A percentile compares a stretch with the other conserved stretches of the same genome.
Conservation (phyloP, 2,113 vertebrate species). For the Rhadina sibilatrix region DNA sequence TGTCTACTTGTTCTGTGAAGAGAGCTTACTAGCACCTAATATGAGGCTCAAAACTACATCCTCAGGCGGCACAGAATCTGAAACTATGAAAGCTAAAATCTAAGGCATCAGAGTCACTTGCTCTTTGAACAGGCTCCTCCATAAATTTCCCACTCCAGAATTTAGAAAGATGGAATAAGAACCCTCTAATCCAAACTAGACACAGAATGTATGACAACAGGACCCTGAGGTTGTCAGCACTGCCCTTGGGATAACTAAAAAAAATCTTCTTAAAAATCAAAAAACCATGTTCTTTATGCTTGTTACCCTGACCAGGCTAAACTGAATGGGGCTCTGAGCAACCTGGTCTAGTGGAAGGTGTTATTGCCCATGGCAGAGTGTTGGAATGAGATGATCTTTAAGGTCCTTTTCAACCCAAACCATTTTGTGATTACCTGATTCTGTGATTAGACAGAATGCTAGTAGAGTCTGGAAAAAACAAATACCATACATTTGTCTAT, state of each 20-base stretch:
- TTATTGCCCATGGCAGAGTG: not conserved
- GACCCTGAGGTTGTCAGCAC: no score
- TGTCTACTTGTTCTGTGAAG: no score
- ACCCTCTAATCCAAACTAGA: not conserved
- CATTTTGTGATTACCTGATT: not conserved
- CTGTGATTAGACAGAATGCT: not conserved
- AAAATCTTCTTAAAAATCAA: not conserved
- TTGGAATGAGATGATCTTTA: not conserved
- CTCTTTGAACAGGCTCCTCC: not conserved
- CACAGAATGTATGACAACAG: not conserved
- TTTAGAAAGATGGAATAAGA: not conserved
- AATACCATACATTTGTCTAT: not conserved
- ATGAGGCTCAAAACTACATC: no score
- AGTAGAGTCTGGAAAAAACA: not conserved
- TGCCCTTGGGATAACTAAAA: fast-evolving
- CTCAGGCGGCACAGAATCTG: no score
- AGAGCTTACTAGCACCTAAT: no score
- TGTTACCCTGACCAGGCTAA: not conserved
- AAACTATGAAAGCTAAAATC: no score
- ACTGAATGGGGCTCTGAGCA: not conserved
- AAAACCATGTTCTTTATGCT: not conserved
- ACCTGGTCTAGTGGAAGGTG: not conserved
- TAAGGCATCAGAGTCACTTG: not conserved
- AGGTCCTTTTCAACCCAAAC: not conserved
- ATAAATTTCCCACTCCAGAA: not conserved